These are phyloP conservation scores for Mormyrops attenuatus DNA, from an alignment of 2,797 vertebrate species.

Conservation along the genomic window DNA sequence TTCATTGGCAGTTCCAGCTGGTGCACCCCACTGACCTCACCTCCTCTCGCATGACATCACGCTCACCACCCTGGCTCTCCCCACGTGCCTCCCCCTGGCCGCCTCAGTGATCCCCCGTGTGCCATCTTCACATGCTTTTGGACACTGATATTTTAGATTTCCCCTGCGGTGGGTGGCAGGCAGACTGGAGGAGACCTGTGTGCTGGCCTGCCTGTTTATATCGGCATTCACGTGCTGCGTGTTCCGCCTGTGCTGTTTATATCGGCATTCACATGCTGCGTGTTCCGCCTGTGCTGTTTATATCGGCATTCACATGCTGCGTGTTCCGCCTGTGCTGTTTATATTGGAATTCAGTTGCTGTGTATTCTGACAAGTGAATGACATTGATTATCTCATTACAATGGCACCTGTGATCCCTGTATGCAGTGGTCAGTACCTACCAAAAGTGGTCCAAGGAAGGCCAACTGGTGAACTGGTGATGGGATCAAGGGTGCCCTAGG, in stretches of 20 bases:
- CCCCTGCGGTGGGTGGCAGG: not conserved
- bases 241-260: not conserved
- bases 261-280: not conserved
- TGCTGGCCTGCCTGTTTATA: not conserved
- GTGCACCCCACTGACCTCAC: not conserved
- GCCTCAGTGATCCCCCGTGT: not conserved
- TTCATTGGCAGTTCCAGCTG: not conserved
- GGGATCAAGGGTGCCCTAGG: no score
- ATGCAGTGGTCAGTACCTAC: not conserved
- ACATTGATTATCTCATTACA: not conserved
- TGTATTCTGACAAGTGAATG: not conserved
- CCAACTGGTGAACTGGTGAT: not conserved
- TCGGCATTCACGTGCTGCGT: not conserved
- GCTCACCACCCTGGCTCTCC: not conserved
- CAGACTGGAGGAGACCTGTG: not conserved
- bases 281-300: not conserved
- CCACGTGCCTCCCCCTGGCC: not conserved
- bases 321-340: not conserved
- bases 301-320: not conserved
- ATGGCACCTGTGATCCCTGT: not conserved
- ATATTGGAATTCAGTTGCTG: not conserved
- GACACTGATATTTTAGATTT: not conserved
- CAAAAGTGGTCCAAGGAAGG: not conserved
- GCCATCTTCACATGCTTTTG: not conserved
- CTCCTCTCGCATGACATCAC: not conserved